A percentile compares a stretch with the other conserved stretches of the same genome.
phyloP scores from a whole-genome alignment of 2,113 vertebrate species.

The Blennius ocellaris region DNA sequence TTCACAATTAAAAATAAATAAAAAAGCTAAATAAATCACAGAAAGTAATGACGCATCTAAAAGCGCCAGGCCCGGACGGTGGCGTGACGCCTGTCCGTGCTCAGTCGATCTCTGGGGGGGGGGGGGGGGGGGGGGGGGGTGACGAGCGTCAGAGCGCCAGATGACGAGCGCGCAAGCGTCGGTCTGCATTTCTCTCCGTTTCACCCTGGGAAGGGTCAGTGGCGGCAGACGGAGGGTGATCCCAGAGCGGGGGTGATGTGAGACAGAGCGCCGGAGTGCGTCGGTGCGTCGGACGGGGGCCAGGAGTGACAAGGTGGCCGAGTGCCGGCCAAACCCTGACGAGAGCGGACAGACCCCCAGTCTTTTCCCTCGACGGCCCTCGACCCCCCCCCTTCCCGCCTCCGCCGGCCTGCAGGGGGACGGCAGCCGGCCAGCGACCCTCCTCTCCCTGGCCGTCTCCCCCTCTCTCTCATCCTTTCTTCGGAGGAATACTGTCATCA shows the following conservation, averaged over 20 bases:
- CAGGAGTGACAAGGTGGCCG: constrained; percentile 68
- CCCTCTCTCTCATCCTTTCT: constrained; percentile 61
- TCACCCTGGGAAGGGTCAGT: constrained; percentile 50
- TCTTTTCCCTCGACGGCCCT: constrained; percentile 58
- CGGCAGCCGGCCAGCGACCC: constrained; percentile 63
- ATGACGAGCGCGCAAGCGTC: too few relatives aligned
- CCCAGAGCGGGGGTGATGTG: constrained; percentile 49
- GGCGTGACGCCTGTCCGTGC: too few relatives aligned
- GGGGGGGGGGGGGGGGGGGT: too few relatives aligned
- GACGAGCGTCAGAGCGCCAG: too few relatives aligned
- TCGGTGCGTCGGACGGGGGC: constrained; percentile 39
- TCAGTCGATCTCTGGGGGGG: too few relatives aligned
- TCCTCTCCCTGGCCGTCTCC: constrained; percentile 70
- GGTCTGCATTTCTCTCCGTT: constrained; percentile 38
- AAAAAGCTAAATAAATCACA: too few relatives aligned
- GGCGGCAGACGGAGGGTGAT: constrained; percentile 53
- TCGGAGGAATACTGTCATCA: constrained; percentile 69
- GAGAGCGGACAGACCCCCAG: constrained; percentile 60
- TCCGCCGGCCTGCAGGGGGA: constrained; percentile 57
- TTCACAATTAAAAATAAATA: too few relatives aligned
- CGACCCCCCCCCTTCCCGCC: constrained; percentile 52
- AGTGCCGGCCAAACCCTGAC: constrained; percentile 68
- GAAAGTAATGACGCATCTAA: too few relatives aligned
- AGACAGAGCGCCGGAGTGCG: constrained; percentile 48
- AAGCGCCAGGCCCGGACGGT: too few relatives aligned